Evolutionary conservation across 2,113 vertebrate genomes (phyloP).

Genomic region (Theropithecus gelada): DNA sequence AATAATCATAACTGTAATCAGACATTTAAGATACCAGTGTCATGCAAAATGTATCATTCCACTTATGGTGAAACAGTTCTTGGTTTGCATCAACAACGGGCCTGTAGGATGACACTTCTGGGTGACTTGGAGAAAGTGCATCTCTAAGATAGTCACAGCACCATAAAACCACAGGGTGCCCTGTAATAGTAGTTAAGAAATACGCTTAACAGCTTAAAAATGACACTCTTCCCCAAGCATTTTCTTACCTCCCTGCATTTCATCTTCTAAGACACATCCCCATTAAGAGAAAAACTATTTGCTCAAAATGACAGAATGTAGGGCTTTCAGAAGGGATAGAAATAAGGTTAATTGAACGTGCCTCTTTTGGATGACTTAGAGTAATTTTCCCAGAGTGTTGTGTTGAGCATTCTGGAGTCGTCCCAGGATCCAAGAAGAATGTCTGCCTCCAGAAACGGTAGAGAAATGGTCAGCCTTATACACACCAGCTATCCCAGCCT

Average conservation of each 20-base stretch:
- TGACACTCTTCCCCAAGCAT: background rate
- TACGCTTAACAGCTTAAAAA: background rate
- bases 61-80: background rate
- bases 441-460: background rate
- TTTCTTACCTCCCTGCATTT: background rate
- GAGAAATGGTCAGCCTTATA: background rate
- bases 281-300: background rate
- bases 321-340: background rate
- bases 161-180: background rate
- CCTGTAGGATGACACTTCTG: background rate
- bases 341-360: background rate
- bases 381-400: background rate
- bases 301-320: background rate
- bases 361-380: fast-evolving
- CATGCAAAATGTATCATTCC: background rate
- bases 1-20: background rate
- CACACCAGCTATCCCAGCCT: background rate
- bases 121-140: background rate
- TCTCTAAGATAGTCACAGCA: background rate
- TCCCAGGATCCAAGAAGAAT: background rate
- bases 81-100: background rate
- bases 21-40: background rate
- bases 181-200: background rate
- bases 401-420: background rate
- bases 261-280: background rate